Evolutionary conservation across 2,888 invertebrate genomes (phyloP), one percentile per base, ranked within the genome.

Genomic region (Archips xylosteana): DNA sequence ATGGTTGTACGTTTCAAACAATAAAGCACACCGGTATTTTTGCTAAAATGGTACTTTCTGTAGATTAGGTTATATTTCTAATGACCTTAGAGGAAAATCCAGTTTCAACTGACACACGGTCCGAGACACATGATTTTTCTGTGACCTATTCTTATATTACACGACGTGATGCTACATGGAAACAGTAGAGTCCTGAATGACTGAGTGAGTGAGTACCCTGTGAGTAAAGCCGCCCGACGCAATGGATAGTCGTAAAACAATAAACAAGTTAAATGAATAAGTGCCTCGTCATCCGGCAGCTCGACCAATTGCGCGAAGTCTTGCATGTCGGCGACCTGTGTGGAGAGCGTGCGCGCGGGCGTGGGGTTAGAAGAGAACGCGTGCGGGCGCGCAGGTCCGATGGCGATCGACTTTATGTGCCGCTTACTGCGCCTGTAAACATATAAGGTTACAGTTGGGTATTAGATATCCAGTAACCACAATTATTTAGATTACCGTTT

Each of bases 211-310:
- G 39, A 39, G 39, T 39, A 39, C 39, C 39, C 4, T 39, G 39
- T 39, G 39, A 54, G 54, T 42, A 59, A 12, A 36, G 23, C 32
- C 9, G 45, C 47, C 5, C 54, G 32, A 34, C 62, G 63, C 47
- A 47, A 62, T 62, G 63, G 63, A 63, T 63, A 47, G 47, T 69
- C 69, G 69, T 74, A 70, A 74, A 70, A 70, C 69, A 70, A 68
- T 73, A 59, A 69, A 64, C 64, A 70, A 61, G 69, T 65, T 74
- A 63, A 74, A 62, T 66, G 66, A 47, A 61, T 65, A 75, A 65
- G 5, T 76, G 89, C 92, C 83, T 91, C 89, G 71, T 92, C 92
- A 61, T 92, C 92, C 71, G 87, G 82, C 63, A 89, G 66, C 78
- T 93, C 93, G 5, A 92, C 82, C 5, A 89, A 75, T 57, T 85